These are phyloP conservation scores for Diachasma alloeum DNA, from an alignment of 1,140 invertebrate genomes.

Conservation along the genomic window DNA sequence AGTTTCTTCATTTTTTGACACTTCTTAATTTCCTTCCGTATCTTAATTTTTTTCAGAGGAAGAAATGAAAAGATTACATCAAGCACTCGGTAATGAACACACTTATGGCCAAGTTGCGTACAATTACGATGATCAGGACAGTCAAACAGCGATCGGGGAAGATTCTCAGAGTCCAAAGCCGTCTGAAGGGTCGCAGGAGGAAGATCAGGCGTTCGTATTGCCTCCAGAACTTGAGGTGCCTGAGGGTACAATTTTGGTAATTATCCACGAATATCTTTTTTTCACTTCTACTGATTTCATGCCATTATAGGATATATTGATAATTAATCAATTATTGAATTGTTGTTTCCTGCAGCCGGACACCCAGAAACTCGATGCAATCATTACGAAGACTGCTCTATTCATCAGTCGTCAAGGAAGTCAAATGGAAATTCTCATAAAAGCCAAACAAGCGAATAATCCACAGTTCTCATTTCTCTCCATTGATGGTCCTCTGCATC, in stretches of 20 bases:
- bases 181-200: constrained; percentile 61
- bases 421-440: constrained; percentile 98
- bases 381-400: constrained; percentile 95
- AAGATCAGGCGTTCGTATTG: constrained; percentile 78
- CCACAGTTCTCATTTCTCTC: constrained; percentile 93
- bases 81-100: constrained; percentile 72
- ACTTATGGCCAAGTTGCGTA: constrained; percentile 84
- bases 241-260: constrained; percentile 73
- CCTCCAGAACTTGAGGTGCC: constrained; percentile 78
- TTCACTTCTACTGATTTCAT: neutral
- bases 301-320: neutral
- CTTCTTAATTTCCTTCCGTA: neutral
- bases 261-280: constrained; percentile 37
- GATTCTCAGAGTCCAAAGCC: constrained; percentile 58
- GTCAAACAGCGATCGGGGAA: constrained; percentile 45
- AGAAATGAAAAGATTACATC: constrained; percentile 86
- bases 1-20: neutral
- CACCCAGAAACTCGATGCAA: constrained; percentile 88
- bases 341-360: constrained; percentile 75
- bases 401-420: constrained; percentile 93
- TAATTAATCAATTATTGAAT: constrained; percentile 1
- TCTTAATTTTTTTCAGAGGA: constrained; percentile 73
- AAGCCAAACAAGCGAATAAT: constrained; percentile 95
- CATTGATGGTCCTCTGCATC: constrained; percentile 83
- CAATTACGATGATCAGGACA: constrained; percentile 71